Base-by-base conservation (phyloP, 2,113 vertebrate genomes). In the Chascanopsetta lugubris region DNA sequence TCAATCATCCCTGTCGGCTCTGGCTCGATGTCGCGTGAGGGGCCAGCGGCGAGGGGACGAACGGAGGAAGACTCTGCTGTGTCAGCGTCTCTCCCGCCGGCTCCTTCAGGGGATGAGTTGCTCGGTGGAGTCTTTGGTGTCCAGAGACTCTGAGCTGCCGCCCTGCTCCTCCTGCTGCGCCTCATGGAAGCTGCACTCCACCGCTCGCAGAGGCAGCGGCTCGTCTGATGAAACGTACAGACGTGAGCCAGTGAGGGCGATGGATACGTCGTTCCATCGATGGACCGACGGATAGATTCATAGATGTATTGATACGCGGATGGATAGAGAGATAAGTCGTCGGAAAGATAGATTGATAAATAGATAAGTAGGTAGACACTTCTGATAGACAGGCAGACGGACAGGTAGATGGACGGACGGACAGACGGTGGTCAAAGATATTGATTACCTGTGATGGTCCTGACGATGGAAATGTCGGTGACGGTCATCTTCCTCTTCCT, bases 161-260 rank as follows among this genome's bases (percentile, higher is more conserved):
- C 91, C 91, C 26, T 95, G 90, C 48, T 98, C 96, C 48, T 98
- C 96, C 57, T 97, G 95, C 61, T 97, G 90, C 0, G 96, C 95
- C 50, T 93, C 95, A 1, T 81, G 91, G 69, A 92, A 96, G 47
- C 93, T 96, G 45, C 94, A 95, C 11, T 95, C 95, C 2, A 94
- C 89, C 6, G 61, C 76, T 0, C 86, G 72, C 45, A 86, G 75
- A n/a, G 89, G 82, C 22, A 21, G 55, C 1, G 73, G 67, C 0
- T 86, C 87, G 34, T 80, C 77, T 80, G 45, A 20, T 15, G 34
- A n/a, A 4, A 47, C 68, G 20, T n/a, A n/a, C n/a, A n/a, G n/a
- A n/a, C n/a, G n/a, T n/a, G n/a, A n/a, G n/a, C n/a, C n/a, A n/a
- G n/a, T n/a, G n/a, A n/a, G n/a, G n/a, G n/a, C n/a, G n/a, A n/a